Conservation (phyloP, 2,797 vertebrate genomes). For the Cryptoblepharus egeriae region DNA sequence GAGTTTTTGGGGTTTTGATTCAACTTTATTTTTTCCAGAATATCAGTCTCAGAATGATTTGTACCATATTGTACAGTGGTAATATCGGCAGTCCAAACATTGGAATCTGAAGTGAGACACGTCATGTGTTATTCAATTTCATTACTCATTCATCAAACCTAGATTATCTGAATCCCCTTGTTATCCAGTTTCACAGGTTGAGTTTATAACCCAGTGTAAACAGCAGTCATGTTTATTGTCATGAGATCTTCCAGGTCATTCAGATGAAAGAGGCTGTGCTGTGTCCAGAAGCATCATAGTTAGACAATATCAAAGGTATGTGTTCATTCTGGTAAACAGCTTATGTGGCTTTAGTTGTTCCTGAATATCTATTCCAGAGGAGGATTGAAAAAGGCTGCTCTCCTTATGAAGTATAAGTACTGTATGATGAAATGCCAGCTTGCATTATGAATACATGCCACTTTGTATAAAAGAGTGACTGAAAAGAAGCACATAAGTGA, state of each 20-base stretch:
- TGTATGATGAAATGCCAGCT: constrained; percentile 9
- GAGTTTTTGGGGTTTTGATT: too few relatives aligned
- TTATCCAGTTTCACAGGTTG: neutral
- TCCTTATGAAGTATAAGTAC: neutral
- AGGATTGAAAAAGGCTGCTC: neutral
- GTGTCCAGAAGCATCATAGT: constrained; percentile 11
- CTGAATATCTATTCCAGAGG: constrained; percentile 13
- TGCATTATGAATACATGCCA: neutral
- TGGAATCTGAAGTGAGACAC: neutral
- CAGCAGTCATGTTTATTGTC: constrained; percentile 2
- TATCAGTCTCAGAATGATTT: neutral
- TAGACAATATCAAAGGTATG: neutral
- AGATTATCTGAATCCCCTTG: neutral
- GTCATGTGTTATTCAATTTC: neutral
- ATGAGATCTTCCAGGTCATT: constrained; percentile 22
- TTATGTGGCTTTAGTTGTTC: constrained; percentile 22
- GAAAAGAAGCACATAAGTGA: constrained; percentile 37
- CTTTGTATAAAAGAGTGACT: neutral
- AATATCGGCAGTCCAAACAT: neutral
- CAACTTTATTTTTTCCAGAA: neutral
- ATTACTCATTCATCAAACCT: neutral
- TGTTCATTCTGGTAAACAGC: constrained; percentile 21
- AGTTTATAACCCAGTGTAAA: constrained; percentile 16
- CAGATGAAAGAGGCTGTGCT: constrained; percentile 22
- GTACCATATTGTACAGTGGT: neutral